Conservation (phyloP, 2,113 vertebrate genomes). For the Halichoeres trimaculatus region DNA sequence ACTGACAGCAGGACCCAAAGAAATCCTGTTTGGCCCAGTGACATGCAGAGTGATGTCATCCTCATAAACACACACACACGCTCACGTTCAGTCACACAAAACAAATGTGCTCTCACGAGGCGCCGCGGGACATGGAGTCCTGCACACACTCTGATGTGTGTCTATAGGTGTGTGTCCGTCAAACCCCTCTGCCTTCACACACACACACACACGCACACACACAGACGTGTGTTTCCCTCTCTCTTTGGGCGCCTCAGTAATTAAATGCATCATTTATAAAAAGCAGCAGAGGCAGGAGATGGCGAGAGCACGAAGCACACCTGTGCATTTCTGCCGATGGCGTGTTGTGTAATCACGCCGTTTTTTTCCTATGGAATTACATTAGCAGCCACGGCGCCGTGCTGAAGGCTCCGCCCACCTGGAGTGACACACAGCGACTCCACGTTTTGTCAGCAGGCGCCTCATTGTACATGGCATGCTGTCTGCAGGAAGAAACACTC, state of each 20-base stretch:
- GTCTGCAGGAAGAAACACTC: no score
- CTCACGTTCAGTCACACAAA: constrained; percentile 31
- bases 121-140: constrained; percentile 37
- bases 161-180: constrained; percentile 4
- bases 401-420: constrained; percentile 12
- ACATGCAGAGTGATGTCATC: constrained; percentile 69
- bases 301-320: constrained; percentile 70
- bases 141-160: constrained; percentile 15
- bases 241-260: constrained; percentile 40
- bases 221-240: not conserved
- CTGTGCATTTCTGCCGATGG: constrained; percentile 64
- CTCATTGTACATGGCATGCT: constrained; percentile 67
- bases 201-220: no score
- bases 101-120: constrained; percentile 48
- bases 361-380: constrained; percentile 51
- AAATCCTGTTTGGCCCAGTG: constrained; percentile 68
- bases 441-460: constrained; percentile 47
- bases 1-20: constrained; percentile 55
- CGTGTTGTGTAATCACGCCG: constrained; percentile 45
- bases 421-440: constrained; percentile 30
- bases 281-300: constrained; percentile 66
- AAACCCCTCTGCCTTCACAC: no score
- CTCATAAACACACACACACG: constrained; percentile 33
- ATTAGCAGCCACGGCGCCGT: constrained; percentile 39
- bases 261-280: constrained; percentile 70